Percentiles rank a stretch among this genome's conserved stretches.
Conservation (phyloP, 2,888 invertebrate species). For the Muscina levida region DNA sequence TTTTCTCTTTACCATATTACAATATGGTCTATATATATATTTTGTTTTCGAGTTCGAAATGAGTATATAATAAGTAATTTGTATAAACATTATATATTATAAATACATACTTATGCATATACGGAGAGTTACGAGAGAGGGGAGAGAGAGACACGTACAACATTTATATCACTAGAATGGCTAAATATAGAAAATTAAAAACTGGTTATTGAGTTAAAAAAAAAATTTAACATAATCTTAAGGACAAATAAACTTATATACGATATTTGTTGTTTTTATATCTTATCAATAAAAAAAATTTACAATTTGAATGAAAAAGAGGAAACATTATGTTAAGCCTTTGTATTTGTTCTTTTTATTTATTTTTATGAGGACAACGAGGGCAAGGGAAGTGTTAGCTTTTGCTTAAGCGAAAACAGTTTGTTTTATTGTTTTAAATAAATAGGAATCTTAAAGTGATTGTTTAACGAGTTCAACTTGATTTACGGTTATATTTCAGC, state of each 20-base stretch:
- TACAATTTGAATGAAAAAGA: constrained; percentile 2
- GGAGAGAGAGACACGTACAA: constrained; percentile 55
- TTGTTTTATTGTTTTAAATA: constrained; percentile 62
- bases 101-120: constrained; percentile 38
- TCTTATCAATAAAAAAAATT: neutral
- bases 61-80: constrained; percentile 53
- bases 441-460: constrained; percentile 66
- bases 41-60: constrained; percentile 42
- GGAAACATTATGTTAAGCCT: constrained; percentile 4
- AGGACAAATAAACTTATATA: no score
- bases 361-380: neutral
- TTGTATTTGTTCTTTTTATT: constrained; percentile 20
- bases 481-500: constrained; percentile 41
- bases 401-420: constrained; percentile 36
- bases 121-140: constrained; percentile 34
- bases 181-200: constrained; percentile 23
- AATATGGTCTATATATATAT: constrained; percentile 19
- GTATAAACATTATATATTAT: constrained; percentile 55
- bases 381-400: neutral
- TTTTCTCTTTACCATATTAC: constrained; percentile 29
- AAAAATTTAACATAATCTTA: neutral
- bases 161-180: constrained; percentile 63
- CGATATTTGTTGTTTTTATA: constrained; percentile 2
- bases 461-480: constrained; percentile 60
- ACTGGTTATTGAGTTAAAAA: constrained; percentile 11